A percentile compares a stretch with the other conserved stretches of the same genome.
These are phyloP conservation scores for Macquaria ambigua DNA, from an alignment of 2,113 vertebrate genomes.

Conservation along the genomic window DNA sequence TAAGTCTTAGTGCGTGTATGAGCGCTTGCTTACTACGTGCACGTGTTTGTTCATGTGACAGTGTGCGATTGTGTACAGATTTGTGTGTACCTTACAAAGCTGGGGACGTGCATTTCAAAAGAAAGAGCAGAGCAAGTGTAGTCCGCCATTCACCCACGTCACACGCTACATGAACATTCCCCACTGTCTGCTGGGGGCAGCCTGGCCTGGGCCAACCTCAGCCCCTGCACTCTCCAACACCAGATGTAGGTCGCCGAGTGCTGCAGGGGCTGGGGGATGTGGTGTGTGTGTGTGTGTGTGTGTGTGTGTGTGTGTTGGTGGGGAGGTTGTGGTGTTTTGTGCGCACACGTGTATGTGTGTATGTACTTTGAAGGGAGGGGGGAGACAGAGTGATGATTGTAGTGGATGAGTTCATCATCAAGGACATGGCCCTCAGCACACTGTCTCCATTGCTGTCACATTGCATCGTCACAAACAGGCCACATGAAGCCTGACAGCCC, in stretches of 20 bases:
- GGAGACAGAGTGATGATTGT: slow-evolving; percentile 61
- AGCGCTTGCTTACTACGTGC: slow-evolving; percentile 9
- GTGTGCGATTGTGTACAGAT: not conserved
- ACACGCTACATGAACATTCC: slow-evolving; percentile 62
- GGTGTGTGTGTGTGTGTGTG: slow-evolving; percentile 7
- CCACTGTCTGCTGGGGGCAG: slow-evolving; percentile 67
- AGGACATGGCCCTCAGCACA: slow-evolving; percentile 79
- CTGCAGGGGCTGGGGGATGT: slow-evolving; percentile 76
- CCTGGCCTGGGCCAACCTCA: slow-evolving; percentile 64
- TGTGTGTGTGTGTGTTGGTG: slow-evolving; percentile 38
- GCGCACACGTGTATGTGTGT: slow-evolving; percentile 26
- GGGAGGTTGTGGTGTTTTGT: slow-evolving; percentile 30
- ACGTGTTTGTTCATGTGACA: slow-evolving; percentile 37
- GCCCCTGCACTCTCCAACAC: slow-evolving; percentile 68
- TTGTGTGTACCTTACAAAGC: slow-evolving; percentile 25
- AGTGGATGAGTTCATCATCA: slow-evolving; percentile 73
- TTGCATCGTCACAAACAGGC: slow-evolving; percentile 73
- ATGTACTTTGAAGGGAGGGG: slow-evolving; percentile 28
- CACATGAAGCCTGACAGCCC: slow-evolving; percentile 68
- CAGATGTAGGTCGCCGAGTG: slow-evolving; percentile 83
- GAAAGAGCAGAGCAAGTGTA: slow-evolving; percentile 19
- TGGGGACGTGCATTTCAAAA: slow-evolving; percentile 19
- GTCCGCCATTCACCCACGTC: slow-evolving; percentile 40
- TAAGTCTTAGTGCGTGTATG: slow-evolving; percentile 14
- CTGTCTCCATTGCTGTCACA: slow-evolving; percentile 80